Evolutionary conservation across 2,888 invertebrate genomes (phyloP).

Genomic region (Spicauda simplicius): DNA sequence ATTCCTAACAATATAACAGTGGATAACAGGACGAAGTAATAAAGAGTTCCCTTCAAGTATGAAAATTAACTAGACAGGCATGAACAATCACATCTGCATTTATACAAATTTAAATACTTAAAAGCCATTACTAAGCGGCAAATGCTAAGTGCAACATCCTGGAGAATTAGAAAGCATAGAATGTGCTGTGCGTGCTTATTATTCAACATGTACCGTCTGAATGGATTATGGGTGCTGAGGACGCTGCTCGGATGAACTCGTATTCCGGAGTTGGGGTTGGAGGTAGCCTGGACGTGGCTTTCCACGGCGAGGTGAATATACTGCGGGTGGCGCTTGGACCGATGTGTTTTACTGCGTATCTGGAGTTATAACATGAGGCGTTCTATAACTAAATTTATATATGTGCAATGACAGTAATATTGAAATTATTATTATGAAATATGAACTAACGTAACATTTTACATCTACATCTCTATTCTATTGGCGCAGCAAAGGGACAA

Average conservation of each 20-base stretch:
- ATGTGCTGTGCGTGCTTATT: constrained; percentile 57
- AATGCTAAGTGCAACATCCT: not conserved
- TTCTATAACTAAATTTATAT: no score
- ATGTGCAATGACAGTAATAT: no score
- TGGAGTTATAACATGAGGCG: constrained; percentile 45
- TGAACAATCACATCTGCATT: no score
- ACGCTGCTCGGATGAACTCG: constrained; percentile 67
- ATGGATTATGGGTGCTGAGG: constrained; percentile 56
- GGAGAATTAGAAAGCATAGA: constrained; percentile 2
- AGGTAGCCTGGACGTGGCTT: constrained; percentile 61
- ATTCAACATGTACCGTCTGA: constrained; percentile 74
- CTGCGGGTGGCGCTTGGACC: constrained; percentile 56
- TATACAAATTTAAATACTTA: no score
- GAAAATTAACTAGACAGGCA: no score
- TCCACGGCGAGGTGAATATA: constrained; percentile 59
- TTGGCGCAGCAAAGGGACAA: no score
- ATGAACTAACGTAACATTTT: no score
- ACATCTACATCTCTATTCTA: no score
- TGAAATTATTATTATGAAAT: no score
- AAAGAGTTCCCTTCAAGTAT: no score
- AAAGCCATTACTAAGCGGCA: not conserved
- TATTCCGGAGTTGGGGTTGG: constrained; percentile 57
- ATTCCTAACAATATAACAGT: no score
- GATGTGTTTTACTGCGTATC: constrained; percentile 68
- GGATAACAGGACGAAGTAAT: no score